Percentiles rank a stretch among this genome's conserved stretches.
phyloP scores from a whole-genome alignment of 2,888 invertebrate species.

The Acleris cristana region DNA sequence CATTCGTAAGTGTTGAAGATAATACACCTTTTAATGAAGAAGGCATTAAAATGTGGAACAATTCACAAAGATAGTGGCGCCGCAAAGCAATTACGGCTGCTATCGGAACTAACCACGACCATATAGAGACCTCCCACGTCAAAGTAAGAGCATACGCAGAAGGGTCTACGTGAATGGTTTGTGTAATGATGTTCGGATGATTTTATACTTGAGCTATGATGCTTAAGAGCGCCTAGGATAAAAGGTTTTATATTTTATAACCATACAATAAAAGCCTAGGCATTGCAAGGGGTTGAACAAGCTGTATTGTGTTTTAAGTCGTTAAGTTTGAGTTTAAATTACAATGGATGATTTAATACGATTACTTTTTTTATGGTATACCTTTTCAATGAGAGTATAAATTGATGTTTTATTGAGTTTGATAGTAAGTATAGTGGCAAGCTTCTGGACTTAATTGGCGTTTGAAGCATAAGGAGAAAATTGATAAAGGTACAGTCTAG shows the following conservation, averaged over 20 bases:
- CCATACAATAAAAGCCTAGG: slow-evolving; percentile 39
- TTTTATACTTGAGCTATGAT: slow-evolving; percentile 55
- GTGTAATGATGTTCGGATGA: slow-evolving; percentile 45
- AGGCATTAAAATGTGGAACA: slow-evolving; percentile 59
- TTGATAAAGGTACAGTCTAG: too few relatives aligned
- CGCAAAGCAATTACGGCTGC: slow-evolving; percentile 51
- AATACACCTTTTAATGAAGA: slow-evolving; percentile 3
- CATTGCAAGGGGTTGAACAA: slow-evolving; percentile 10
- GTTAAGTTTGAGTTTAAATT: background rate
- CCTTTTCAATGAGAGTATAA: slow-evolving; percentile 5
- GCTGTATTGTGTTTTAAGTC: slow-evolving; percentile 3
- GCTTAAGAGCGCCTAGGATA: slow-evolving; percentile 47
- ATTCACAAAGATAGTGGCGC: slow-evolving; percentile 50
- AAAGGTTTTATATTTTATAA: slow-evolving; percentile 61
- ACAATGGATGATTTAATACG: background rate
- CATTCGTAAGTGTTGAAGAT: background rate
- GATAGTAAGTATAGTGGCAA: background rate
- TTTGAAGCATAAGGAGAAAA: too few relatives aligned
- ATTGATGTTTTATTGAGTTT: background rate
- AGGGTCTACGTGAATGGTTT: slow-evolving; percentile 45
- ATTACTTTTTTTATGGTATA: slow-evolving; percentile 14
- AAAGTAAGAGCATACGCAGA: slow-evolving; percentile 15
- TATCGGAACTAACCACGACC: slow-evolving; percentile 48
- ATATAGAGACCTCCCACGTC: slow-evolving; percentile 40
- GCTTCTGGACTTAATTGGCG: too few relatives aligned